Evolutionary conservation across 1,140 invertebrate species (phyloP).

Genomic region (Matsumurasca onukii): DNA sequence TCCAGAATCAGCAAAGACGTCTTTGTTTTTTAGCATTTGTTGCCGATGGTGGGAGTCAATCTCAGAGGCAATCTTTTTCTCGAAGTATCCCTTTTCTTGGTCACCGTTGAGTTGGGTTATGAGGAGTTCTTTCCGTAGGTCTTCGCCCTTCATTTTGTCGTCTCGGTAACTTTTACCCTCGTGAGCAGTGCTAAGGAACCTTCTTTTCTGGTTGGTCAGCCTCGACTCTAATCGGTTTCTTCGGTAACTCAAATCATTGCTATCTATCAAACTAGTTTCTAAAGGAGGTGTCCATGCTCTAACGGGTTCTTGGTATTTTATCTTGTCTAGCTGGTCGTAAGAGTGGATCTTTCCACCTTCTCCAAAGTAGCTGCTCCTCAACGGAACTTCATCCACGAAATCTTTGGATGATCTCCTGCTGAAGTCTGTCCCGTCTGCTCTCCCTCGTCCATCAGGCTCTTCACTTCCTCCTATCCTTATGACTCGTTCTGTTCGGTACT

Average conservation of each 20-base stretch:
- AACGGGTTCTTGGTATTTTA: slow-evolving; percentile 27
- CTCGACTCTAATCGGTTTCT: slow-evolving; percentile 72
- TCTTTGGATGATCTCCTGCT: slow-evolving; percentile 48
- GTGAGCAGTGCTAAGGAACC: slow-evolving; percentile 48
- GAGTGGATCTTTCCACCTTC: slow-evolving; percentile 48
- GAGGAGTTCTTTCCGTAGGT: slow-evolving; percentile 46
- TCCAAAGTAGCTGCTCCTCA: background rate
- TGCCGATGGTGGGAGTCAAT: slow-evolving; percentile 48
- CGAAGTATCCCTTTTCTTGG: slow-evolving; percentile 51
- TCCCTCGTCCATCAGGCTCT: slow-evolving; percentile 52
- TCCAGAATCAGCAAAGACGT: slow-evolving; percentile 46
- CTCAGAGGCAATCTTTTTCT: slow-evolving; percentile 46
- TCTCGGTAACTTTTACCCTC: slow-evolving; percentile 44
- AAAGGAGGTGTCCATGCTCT: slow-evolving; percentile 14
- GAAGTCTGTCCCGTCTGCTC: slow-evolving; percentile 65
- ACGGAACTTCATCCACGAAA: slow-evolving; percentile 20
- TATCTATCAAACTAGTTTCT: slow-evolving; percentile 36
- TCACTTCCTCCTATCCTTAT: slow-evolving; percentile 5
- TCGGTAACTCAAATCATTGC: slow-evolving; percentile 65
- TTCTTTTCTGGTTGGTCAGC: slow-evolving; percentile 55
- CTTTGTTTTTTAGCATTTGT: slow-evolving; percentile 47
- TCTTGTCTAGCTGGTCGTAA: slow-evolving; percentile 37
- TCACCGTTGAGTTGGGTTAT: slow-evolving; percentile 54
- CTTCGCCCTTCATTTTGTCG: slow-evolving; percentile 47
- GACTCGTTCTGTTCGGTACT: slow-evolving; percentile 13